Evolutionary conservation across 2,888 invertebrate species (phyloP).

Genomic region (Hipparchia semele): DNA sequence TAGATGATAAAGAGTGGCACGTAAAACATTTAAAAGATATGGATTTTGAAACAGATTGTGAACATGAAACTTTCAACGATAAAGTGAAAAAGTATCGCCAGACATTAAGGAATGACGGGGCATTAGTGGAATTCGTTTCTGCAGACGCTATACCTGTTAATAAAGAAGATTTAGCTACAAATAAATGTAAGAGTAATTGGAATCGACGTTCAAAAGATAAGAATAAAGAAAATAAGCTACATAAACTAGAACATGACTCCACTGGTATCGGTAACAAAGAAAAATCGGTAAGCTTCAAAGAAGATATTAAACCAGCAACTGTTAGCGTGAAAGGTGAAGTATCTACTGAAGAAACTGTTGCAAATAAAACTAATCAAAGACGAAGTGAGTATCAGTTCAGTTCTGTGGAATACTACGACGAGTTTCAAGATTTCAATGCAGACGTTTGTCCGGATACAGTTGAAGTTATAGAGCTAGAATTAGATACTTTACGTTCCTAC

Average conservation of each 20-base stretch:
- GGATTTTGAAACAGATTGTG: constrained; percentile 47
- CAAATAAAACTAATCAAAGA: constrained; percentile 41
- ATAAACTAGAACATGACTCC: constrained; percentile 35
- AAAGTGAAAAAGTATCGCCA: constrained; percentile 52
- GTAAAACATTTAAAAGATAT: constrained; percentile 55
- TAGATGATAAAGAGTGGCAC: constrained; percentile 58
- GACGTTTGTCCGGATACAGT: constrained; percentile 55
- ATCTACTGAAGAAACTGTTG: neutral
- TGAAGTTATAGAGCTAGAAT: constrained; percentile 54
- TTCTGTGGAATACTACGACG: constrained; percentile 69
- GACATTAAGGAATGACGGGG: constrained; percentile 54
- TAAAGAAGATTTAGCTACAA: constrained; percentile 44
- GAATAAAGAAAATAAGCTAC: neutral
- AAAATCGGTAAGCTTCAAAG: neutral
- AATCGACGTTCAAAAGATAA: constrained; percentile 19
- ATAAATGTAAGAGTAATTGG: constrained; percentile 46
- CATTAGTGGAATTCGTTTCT: constrained; percentile 57
- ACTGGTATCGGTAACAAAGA: neutral
- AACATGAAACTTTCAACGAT: constrained; percentile 53
- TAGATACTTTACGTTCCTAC: constrained; percentile 59
- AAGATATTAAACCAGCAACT: constrained; percentile 38
- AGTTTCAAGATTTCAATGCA: constrained; percentile 50
- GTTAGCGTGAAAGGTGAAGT: constrained; percentile 15
- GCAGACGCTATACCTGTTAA: constrained; percentile 51
- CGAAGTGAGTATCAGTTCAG: constrained; percentile 66